These are phyloP conservation scores for Heterodera schachtii DNA, from an alignment of 1,140 invertebrate genomes.

Conservation along the genomic window DNA sequence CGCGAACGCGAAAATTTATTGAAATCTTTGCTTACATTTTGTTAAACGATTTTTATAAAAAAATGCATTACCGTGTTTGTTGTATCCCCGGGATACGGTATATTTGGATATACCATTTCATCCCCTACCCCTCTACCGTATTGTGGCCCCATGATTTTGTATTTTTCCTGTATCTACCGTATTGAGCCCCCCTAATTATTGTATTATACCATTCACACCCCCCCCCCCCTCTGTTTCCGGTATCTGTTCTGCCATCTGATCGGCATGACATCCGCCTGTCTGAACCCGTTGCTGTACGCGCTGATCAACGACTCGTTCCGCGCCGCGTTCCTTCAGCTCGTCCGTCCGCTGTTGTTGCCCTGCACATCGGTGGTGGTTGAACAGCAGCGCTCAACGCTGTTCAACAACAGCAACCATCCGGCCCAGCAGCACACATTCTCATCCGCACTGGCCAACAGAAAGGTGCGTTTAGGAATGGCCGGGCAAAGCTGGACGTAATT, in stretches of 20 bases:
- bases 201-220: no score
- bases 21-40: no score
- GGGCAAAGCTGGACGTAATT: no score
- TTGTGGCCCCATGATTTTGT: no score
- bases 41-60: no score
- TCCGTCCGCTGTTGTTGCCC: constrained; percentile 54
- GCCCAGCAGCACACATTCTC: constrained; percentile 30
- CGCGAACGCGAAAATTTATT: no score
- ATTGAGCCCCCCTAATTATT: no score
- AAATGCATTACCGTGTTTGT: no score
- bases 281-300: constrained; percentile 63
- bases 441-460: constrained; percentile 30
- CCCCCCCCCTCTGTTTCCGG: constrained; percentile 36
- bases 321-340: constrained; percentile 47
- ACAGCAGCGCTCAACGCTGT: not conserved
- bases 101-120: no score
- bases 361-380: constrained; percentile 51
- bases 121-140: no score
- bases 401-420: constrained; percentile 17
- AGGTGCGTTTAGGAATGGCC: not conserved
- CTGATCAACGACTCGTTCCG: constrained; percentile 58
- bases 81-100: no score
- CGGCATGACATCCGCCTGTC: constrained; percentile 60
- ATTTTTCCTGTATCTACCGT: no score
- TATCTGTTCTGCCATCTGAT: constrained; percentile 64